Conservation (phyloP, 1,140 invertebrate genomes). For the Hyphantria cunea region DNA sequence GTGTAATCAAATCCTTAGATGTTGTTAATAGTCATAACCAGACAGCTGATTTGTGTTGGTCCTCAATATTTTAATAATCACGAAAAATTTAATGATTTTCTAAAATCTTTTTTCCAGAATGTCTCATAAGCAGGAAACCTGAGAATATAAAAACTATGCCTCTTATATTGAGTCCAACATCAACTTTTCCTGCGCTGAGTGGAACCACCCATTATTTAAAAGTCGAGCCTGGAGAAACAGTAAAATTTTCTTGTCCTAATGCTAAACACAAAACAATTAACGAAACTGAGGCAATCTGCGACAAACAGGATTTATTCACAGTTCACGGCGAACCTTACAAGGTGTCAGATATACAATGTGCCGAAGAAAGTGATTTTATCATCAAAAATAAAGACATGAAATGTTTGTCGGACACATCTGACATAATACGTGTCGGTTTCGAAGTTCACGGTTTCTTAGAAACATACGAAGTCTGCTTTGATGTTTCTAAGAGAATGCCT, state of each 20-base stretch:
- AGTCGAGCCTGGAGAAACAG: conserved; percentile 1
- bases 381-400: conserved; percentile 5
- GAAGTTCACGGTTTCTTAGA: conserved; percentile 10
- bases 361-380: neutral
- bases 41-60: no score
- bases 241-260: conserved; percentile 16
- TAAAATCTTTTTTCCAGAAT: conserved; percentile 20
- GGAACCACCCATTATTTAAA: neutral
- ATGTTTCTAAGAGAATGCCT: conserved; percentile 10
- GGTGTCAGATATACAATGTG: conserved; percentile 21
- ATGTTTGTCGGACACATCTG: conserved; percentile 10
- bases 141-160: conserved; percentile 8
- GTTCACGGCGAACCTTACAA: conserved; percentile 3
- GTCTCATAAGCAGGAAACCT: conserved; percentile 8
- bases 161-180: conserved; percentile 3
- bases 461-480: conserved; percentile 25
- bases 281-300: conserved; percentile 9
- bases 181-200: conserved; percentile 4
- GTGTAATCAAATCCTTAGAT: no score
- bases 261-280: neutral
- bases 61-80: no score
- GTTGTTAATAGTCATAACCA: no score
- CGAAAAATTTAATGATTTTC: no score
- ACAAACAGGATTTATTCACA: conserved; percentile 9
- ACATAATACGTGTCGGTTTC: conserved; percentile 18